Conservation (phyloP, 2,888 invertebrate genomes). For the Ethmia dodecea region DNA sequence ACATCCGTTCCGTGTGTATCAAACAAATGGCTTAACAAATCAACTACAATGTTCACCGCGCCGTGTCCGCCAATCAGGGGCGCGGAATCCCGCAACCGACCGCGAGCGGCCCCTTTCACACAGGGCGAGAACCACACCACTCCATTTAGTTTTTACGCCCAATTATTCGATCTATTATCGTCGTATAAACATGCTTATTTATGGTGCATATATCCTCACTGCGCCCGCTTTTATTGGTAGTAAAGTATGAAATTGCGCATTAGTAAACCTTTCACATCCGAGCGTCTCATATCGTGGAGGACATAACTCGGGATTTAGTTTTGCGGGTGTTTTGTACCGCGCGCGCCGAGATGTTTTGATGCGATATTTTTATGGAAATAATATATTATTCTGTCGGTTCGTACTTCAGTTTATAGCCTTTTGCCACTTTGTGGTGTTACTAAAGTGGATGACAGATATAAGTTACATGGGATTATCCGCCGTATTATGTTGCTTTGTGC, state of each 20-base stretch:
- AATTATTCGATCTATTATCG: conserved; percentile 65
- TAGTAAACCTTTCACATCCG: conserved; percentile 65
- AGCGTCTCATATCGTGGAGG: conserved; percentile 47
- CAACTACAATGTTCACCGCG: conserved; percentile 37
- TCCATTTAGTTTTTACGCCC: conserved; percentile 56
- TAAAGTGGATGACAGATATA: conserved; percentile 12
- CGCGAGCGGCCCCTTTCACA: conserved; percentile 28
- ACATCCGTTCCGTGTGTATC: conserved; percentile 18
- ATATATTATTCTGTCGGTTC: conserved; percentile 43
- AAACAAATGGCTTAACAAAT: conserved; percentile 25
- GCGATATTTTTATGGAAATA: conserved; percentile 65
- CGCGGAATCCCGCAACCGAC: conserved; percentile 21
- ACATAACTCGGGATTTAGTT: conserved; percentile 66
- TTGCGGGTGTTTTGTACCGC: conserved; percentile 47
- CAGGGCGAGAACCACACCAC: conserved; percentile 29
- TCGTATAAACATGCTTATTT: conserved; percentile 63
- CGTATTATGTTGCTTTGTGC: too few species aligned
- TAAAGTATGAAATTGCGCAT: conserved; percentile 70
- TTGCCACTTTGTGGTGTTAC: conserved; percentile 47
- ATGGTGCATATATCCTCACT: conserved; percentile 48
- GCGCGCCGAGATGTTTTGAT: conserved; percentile 42
- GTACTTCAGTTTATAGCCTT: conserved; percentile 51
- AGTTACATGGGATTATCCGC: background rate
- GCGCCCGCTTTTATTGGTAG: conserved; percentile 60
- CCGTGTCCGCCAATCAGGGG: conserved; percentile 39